Percentiles rank a stretch among this genome's conserved stretches.
Evolutionary conservation across 2,888 invertebrate species (phyloP).

Genomic region (Chymomyza amoena): DNA sequence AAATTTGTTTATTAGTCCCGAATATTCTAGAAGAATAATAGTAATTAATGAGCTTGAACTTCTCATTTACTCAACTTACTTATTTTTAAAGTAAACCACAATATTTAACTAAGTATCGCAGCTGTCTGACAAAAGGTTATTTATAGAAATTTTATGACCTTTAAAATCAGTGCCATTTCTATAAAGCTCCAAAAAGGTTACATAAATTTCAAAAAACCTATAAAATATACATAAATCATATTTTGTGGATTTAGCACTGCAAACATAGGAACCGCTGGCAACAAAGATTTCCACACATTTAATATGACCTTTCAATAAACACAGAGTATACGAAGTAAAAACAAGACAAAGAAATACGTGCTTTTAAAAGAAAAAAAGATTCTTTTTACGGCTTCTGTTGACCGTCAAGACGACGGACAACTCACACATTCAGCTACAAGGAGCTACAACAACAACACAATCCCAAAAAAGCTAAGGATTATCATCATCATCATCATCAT

Average conservation of each 20-base stretch:
- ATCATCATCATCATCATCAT: not conserved
- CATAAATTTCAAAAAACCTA: not conserved
- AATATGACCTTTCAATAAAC: not conserved
- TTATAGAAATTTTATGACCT: no score
- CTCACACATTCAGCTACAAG: slow-evolving; percentile 3
- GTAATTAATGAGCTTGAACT: no score
- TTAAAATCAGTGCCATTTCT: no score
- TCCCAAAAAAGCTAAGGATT: slow-evolving; percentile 3
- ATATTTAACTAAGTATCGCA: no score
- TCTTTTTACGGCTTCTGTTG: slow-evolving; percentile 30
- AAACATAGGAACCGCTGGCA: no score
- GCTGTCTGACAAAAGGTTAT: no score
- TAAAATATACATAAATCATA: not conserved
- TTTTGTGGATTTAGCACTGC: not conserved
- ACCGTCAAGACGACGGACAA: slow-evolving; percentile 1
- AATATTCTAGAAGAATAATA: no score
- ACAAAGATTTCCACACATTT: not conserved
- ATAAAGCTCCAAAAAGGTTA: no score
- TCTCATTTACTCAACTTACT: no score
- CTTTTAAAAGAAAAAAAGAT: slow-evolving; percentile 34
- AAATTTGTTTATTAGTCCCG: no score
- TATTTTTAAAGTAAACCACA: no score
- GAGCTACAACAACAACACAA: slow-evolving; percentile 27
- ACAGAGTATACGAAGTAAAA: not conserved
- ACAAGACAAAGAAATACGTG: slow-evolving; percentile 29